Evolutionary conservation across 2,113 vertebrate species (phyloP), one percentile per base, ranked within the genome.

Genomic region (Amblyornis subalaris): DNA sequence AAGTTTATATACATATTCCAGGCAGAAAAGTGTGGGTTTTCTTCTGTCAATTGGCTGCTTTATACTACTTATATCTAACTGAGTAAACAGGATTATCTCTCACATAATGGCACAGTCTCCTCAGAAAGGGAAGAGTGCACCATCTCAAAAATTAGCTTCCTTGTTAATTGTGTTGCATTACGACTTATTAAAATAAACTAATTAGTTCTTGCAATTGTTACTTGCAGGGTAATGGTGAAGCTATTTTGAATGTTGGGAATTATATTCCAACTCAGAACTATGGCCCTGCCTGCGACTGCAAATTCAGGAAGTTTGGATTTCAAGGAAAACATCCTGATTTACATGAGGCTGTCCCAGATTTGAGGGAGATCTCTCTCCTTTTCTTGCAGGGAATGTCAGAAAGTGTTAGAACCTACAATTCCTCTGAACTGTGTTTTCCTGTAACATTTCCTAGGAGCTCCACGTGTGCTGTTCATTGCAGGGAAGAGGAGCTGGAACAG

Each of bases 401-500:
- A 65, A 42, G 29, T 22, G 6, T 76, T 45, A 15, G 4, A 35
- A 91, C 40, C 11, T n/a, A 1, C 14, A 11, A 51, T 51, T 77
- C 44, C 4, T 87, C 35, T 57, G 57, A 85, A 17, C 4, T 65
- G 6, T 51, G 2, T 55, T 86, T 83, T 78, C 31, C 12, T 69
- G 9, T 65, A 23, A 40, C 6, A 6, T 58, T 69, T 81, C 61
- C 33, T 22, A 21, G 67, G 65, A 54, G 20, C 16, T 65, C 31
- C 2, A 1, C 0, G 6, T 7, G 15, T 23, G 14, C 22, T 90
- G 50, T 71, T 40, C 12, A 3, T 21, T 22, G 38, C 7, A 4
- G 0, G 1, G 42, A 24, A 51, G 31, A 57, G 29, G n/a, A 92
- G n/a, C 8, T 31, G 29, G 44, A 84, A 5, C 31, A 57, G 22